phyloP scores from a whole-genome alignment of 2,888 invertebrate genomes.

The Carpatolechia fugitivella region DNA sequence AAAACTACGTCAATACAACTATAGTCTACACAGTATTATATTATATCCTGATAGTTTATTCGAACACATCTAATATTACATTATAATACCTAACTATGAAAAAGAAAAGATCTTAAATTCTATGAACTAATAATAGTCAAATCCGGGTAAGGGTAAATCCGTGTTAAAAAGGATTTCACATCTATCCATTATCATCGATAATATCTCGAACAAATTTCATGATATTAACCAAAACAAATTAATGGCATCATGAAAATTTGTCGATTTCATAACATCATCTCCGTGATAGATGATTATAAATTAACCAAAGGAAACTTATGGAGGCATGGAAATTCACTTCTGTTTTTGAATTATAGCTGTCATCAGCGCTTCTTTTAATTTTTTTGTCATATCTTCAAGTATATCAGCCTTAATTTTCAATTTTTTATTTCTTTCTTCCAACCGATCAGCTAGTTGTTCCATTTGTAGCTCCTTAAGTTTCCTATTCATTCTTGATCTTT shows the following conservation, averaged over 20 bases:
- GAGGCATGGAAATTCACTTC: too few relatives aligned
- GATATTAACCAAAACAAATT: neutral
- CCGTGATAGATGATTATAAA: neutral
- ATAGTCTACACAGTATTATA: neutral
- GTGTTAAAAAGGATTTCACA: neutral
- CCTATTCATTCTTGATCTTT: conserved; percentile 85
- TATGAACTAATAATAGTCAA: neutral
- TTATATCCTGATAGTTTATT: neutral
- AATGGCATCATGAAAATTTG: neutral
- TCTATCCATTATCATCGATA: conserved; percentile 2
- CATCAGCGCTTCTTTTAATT: conserved; percentile 82
- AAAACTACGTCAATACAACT: too few relatives aligned
- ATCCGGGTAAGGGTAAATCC: neutral
- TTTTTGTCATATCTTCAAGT: conserved; percentile 83
- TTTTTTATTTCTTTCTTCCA: conserved; percentile 82
- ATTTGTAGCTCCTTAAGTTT: conserved; percentile 80
- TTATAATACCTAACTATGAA: too few relatives aligned
- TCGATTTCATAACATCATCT: neutral
- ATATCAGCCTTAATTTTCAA: conserved; percentile 83
- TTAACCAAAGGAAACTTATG: neutral
- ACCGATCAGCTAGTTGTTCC: conserved; percentile 70
- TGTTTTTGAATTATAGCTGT: conserved; percentile 80
- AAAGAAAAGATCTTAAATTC: too few relatives aligned
- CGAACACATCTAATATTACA: too few relatives aligned
- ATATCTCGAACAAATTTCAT: conserved; percentile 2